Evolutionary conservation across 2,888 invertebrate genomes (phyloP).

Genomic region (Pandemis heparana): DNA sequence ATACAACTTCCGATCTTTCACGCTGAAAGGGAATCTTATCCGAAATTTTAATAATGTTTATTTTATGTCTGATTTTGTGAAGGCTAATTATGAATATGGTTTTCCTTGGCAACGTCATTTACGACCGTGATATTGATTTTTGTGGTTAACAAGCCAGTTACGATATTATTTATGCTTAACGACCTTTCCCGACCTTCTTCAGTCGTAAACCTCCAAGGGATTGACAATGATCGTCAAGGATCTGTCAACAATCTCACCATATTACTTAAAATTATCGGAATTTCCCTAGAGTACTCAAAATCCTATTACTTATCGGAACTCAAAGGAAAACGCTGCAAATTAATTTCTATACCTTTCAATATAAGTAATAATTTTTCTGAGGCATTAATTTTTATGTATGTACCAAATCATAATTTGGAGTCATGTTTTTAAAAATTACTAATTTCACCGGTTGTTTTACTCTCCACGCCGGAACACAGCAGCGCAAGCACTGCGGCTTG

Average conservation of each 20-base stretch:
- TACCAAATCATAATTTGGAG: too few species aligned
- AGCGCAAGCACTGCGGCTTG: too few species aligned
- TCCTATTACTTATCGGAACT: neutral
- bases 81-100: neutral
- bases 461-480: too few species aligned
- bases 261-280: neutral
- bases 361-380: neutral
- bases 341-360: neutral
- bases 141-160: neutral
- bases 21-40: slow-evolving; percentile 11
- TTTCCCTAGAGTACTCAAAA: neutral
- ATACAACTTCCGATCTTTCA: slow-evolving; percentile 5
- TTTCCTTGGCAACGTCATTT: neutral
- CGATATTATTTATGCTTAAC: neutral
- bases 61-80: slow-evolving; percentile 3
- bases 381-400: too few species aligned
- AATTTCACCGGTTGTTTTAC: too few species aligned
- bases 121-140: neutral
- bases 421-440: too few species aligned
- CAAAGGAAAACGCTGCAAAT: neutral
- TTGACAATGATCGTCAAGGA: neutral
- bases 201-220: neutral
- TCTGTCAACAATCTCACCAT: neutral
- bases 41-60: slow-evolving; percentile 13
- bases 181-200: neutral